Conservation (phyloP, 2,797 vertebrate genomes). For the Trachops cirrhosus region DNA sequence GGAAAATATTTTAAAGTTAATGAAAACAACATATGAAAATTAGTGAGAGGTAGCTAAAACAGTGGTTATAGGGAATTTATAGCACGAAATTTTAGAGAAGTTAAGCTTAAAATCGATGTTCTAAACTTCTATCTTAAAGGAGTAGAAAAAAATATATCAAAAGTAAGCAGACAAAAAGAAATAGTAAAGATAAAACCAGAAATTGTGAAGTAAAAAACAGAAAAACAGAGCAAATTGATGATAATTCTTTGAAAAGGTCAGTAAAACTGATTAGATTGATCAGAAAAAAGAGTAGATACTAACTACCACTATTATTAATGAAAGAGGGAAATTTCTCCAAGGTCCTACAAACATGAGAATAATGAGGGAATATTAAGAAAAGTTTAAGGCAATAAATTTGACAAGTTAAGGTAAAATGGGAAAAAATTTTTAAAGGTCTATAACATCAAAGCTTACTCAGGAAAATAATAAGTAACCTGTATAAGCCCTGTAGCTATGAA, state of each 20-base stretch:
- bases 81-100: background rate
- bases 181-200: background rate
- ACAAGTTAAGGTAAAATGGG: background rate
- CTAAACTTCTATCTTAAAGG: background rate
- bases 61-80: background rate
- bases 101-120: background rate
- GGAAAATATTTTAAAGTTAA: conserved; percentile 11
- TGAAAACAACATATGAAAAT: background rate
- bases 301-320: background rate
- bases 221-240: background rate
- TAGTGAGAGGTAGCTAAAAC: background rate
- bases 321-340: background rate
- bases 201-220: background rate
- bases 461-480: background rate
- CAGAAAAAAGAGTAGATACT: background rate
- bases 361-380: background rate
- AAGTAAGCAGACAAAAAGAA: background rate
- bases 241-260: background rate
- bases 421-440: background rate
- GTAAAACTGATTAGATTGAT: background rate
- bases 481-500: background rate
- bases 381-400: background rate
- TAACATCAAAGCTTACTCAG: background rate
- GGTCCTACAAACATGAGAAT: background rate
- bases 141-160: background rate